Base-by-base conservation (phyloP, 2,888 invertebrate species). In the Drosophila silvestris region DNA sequence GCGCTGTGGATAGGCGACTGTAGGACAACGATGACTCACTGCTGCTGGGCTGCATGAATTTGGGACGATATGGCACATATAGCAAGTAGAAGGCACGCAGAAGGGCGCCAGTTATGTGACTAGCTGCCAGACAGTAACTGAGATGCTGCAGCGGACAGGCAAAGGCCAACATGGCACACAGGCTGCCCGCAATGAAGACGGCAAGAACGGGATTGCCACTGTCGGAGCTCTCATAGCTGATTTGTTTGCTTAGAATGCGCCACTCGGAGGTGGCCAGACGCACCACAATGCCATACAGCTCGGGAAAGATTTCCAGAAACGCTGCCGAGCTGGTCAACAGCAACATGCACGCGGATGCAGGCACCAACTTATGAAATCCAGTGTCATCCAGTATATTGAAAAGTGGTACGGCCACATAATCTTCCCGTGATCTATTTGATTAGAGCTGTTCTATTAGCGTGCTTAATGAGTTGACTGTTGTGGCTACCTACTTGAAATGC, bases 191-290 rank as follows among this genome's bases (percentile, higher is more conserved):
- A 53, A 94, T 94, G 77, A 95, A 95, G 70, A 95, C 94, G 1
- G 95, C 95, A 64, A 95, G 80, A 3, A 95, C 94, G 0, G 95
- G 95, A 79, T 94, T 95, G 35, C 95, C 95, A 65, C 95, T 95
- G 19, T 94, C 92, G 0, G 94, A 90, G 83, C 94, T 94, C 84
- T 94, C 94, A 74, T 94, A 95, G 35, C 94, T 93, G 59, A 95
- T 94, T 58, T 94, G 94, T 28, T 94, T 93, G 35, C 94, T 94
- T 26, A 95, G 90, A 32, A 95, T 93, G 70, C 94, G 93, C 95
- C 95, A 95, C 80, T 95, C 95, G 14, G 94, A 94, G 57, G 94
- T 94, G n/a, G 95, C 94, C 70, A 95, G 91, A 35, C 93, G 93
- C 37, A 95, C 94, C 64, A 95, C 93, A 61, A 94, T 92, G 16